phyloP scores from a whole-genome alignment of 2,797 vertebrate species.

The Gambusia yucatana region DNA sequence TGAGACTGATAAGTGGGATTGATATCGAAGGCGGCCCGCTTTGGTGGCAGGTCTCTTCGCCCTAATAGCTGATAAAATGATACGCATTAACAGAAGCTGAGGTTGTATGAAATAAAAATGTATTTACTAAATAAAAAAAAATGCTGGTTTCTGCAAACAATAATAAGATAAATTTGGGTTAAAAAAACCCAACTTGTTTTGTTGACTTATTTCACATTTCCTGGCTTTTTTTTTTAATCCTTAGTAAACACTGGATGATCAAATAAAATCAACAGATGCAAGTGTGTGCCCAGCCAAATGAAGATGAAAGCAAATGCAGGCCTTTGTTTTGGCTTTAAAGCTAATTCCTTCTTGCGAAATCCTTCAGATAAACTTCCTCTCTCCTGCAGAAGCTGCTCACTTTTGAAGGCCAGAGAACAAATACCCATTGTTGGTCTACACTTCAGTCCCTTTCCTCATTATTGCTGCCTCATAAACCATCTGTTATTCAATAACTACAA shows the following conservation, averaged over 20 bases:
- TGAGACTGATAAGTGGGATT: slow-evolving; percentile 49
- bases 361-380: slow-evolving; percentile 56
- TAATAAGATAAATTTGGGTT: not conserved
- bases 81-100: slow-evolving; percentile 20
- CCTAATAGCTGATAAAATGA: slow-evolving; percentile 35
- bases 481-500: slow-evolving; percentile 82
- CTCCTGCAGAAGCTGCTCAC: slow-evolving; percentile 51
- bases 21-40: slow-evolving; percentile 71
- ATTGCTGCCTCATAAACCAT: slow-evolving; percentile 77
- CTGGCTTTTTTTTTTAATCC: not conserved
- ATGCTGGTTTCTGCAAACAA: not conserved
- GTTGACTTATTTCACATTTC: not conserved
- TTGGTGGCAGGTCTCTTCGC: slow-evolving; percentile 57
- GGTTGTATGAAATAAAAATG: not conserved
- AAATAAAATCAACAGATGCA: not conserved
- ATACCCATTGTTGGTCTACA: slow-evolving; percentile 72
- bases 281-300: slow-evolving; percentile 1
- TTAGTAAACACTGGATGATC: not conserved
- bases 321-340: slow-evolving; percentile 50
- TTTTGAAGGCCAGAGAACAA: slow-evolving; percentile 76
- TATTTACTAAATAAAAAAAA: not conserved
- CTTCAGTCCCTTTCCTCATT: slow-evolving; percentile 70
- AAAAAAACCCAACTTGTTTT: not conserved
- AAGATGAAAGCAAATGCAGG: slow-evolving; percentile 46
- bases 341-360: slow-evolving; percentile 53